phyloP scores from a whole-genome alignment of 2,888 invertebrate genomes.

The Lampropteryx suffumata region DNA sequence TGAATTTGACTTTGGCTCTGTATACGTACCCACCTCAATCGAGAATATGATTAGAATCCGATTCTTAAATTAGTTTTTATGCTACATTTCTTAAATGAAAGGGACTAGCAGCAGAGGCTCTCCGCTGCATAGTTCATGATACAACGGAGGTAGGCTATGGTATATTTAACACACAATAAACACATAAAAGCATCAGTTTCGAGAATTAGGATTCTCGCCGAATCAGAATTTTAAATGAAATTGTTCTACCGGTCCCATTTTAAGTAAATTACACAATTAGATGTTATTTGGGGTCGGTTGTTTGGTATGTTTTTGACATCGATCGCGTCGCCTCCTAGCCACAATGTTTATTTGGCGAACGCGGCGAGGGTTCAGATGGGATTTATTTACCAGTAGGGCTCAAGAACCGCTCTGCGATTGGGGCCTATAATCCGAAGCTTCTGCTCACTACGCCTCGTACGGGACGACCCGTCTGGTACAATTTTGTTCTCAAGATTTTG shows the following conservation, averaged over 20 bases:
- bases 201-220: not conserved
- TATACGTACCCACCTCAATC: constrained; percentile 30
- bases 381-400: constrained; percentile 65
- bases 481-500: constrained; percentile 1
- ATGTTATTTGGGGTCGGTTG: constrained; percentile 49
- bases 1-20: constrained; percentile 37
- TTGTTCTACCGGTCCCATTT: constrained; percentile 47
- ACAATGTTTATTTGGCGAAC: constrained; percentile 64
- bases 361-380: constrained; percentile 55
- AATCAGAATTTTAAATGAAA: constrained; percentile 54
- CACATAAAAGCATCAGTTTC: not conserved
- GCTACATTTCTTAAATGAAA: too few species aligned
- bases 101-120: too few species aligned
- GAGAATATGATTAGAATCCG: constrained; percentile 40
- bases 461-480: not conserved
- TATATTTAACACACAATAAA: too few species aligned
- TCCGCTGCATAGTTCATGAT: too few species aligned
- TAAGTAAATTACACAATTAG: constrained; percentile 55
- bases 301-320: constrained; percentile 59
- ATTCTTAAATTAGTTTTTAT: constrained; percentile 13
- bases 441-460: constrained; percentile 27
- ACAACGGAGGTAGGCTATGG: too few species aligned
- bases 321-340: constrained; percentile 54
- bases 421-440: constrained; percentile 51
- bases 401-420: constrained; percentile 56